Evolutionary conservation across 2,113 vertebrate genomes (phyloP).

Genomic region (Podarcis raffonei): DNA sequence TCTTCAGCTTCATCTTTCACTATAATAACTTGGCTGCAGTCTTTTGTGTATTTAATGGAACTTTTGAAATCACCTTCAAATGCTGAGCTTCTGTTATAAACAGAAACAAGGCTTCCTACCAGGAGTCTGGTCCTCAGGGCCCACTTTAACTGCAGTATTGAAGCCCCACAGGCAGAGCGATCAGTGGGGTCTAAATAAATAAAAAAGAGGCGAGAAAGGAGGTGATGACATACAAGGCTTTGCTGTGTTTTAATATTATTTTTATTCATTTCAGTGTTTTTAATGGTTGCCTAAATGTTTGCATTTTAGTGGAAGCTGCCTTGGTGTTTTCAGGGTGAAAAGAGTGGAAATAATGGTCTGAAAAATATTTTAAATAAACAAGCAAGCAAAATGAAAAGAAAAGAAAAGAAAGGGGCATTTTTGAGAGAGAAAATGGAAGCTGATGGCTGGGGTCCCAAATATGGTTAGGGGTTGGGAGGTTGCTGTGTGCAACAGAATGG

Average conservation of each 20-base stretch:
- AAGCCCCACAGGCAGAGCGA: background rate
- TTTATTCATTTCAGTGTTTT: background rate
- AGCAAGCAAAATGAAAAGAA: too few species aligned
- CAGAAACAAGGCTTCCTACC: background rate
- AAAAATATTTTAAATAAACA: background rate
- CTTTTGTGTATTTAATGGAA: conserved; percentile 13
- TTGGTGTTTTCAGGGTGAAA: background rate
- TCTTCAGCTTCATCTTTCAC: background rate
- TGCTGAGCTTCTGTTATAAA: background rate
- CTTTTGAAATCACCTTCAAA: background rate
- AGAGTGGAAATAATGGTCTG: background rate
- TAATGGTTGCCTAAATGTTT: background rate
- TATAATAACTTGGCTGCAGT: background rate
- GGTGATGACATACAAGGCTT: too few species aligned
- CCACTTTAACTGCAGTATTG: background rate
- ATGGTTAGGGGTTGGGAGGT: background rate
- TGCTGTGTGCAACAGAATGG: background rate
- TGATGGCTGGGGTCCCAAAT: background rate
- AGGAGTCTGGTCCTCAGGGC: too few species aligned
- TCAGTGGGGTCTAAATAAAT: background rate
- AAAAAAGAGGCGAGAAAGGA: background rate
- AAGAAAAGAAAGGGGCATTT: background rate
- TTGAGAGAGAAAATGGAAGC: background rate
- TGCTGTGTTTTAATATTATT: background rate
- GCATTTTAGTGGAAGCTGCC: background rate